These are phyloP conservation scores for Drosophila fungiperda DNA, from an alignment of 2,888 invertebrate species.

Conservation along the genomic window DNA sequence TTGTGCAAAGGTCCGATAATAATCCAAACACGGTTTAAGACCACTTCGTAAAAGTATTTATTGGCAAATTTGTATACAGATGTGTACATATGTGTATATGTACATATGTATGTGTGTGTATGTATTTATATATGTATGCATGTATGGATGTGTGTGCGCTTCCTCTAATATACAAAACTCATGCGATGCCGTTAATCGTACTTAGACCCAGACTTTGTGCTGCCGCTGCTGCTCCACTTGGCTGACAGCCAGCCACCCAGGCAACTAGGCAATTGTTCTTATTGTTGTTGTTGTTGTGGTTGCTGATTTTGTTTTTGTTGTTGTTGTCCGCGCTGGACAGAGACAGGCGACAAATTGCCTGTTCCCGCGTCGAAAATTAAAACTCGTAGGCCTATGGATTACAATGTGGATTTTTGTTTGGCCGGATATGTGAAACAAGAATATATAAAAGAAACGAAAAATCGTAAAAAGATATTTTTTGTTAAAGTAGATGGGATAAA, in stretches of 20 bases:
- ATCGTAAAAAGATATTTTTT: slow-evolving; percentile 64
- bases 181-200: slow-evolving; percentile 63
- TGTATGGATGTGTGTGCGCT: slow-evolving; percentile 39
- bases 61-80: slow-evolving; percentile 4
- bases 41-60: slow-evolving; percentile 30
- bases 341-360: slow-evolving; percentile 63
- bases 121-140: slow-evolving; percentile 2
- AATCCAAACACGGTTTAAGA: slow-evolving; percentile 47
- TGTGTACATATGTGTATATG: slow-evolving; percentile 29
- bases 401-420: slow-evolving; percentile 22
- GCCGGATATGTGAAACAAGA: slow-evolving; percentile 36
- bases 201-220: slow-evolving; percentile 70
- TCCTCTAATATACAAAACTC: slow-evolving; percentile 66
- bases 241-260: slow-evolving; percentile 44
- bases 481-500: slow-evolving; percentile 24
- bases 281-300: background rate
- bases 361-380: slow-evolving; percentile 76
- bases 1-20: slow-evolving; percentile 34
- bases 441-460: slow-evolving; percentile 49
- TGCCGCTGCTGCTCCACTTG: slow-evolving; percentile 60
- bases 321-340: slow-evolving; percentile 21
- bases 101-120: slow-evolving; percentile 7
- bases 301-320: background rate
- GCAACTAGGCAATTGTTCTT: slow-evolving; percentile 3
- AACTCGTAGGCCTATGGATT: slow-evolving; percentile 82